These are phyloP conservation scores for Auanema sp. DNA, from an alignment of 2,888 invertebrate genomes.

Conservation along the genomic window DNA sequence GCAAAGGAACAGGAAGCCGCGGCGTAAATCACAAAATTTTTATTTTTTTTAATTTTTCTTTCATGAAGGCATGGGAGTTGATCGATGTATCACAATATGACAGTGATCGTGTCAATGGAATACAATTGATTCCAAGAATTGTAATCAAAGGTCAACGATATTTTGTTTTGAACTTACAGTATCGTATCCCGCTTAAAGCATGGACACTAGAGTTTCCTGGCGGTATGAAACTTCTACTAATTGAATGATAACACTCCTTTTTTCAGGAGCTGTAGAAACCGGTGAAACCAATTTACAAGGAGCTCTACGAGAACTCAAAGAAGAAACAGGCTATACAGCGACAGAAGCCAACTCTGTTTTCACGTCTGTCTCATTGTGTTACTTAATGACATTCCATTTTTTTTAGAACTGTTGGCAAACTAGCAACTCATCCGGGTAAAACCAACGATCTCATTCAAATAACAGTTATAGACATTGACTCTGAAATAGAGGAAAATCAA, in stretches of 20 bases:
- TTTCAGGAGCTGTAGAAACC: neutral
- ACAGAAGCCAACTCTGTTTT: neutral
- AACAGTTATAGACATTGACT: neutral
- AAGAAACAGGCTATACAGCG: neutral
- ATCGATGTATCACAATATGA: neutral
- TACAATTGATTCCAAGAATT: neutral
- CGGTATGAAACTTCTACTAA: neutral
- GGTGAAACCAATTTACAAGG: neutral
- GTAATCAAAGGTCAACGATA: neutral
- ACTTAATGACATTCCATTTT: neutral
- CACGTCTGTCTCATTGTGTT: neutral
- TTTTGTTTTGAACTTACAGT: slow-evolving; percentile 4
- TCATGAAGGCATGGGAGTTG: neutral
- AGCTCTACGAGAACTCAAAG: neutral
- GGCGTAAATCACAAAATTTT: neutral
- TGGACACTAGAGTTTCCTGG: slow-evolving; percentile 2
- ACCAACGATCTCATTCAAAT: neutral
- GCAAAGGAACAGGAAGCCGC: neutral
- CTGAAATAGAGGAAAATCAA: neutral
- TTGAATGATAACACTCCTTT: neutral
- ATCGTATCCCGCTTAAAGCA: neutral
- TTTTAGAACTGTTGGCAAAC: neutral
- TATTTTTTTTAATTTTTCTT: neutral
- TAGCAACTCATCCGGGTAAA: neutral
- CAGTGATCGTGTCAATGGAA: neutral